phyloP scores from a whole-genome alignment of 2,113 vertebrate genomes.

The Prochilodus magdalenae region DNA sequence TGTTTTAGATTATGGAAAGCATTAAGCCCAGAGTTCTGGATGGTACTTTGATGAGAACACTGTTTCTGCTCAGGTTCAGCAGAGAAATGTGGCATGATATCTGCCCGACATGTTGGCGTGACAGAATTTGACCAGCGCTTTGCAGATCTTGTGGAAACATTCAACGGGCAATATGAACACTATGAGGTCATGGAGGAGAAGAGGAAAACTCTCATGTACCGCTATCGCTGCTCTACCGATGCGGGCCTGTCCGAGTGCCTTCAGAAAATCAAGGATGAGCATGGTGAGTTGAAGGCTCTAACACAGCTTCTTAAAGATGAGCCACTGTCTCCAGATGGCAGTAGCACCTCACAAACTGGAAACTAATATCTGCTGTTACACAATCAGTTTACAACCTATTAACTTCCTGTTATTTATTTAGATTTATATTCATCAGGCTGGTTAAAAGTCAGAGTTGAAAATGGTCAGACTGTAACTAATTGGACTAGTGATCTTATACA shows the following conservation, averaged over 20 bases:
- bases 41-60: neutral
- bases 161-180: constrained; percentile 72
- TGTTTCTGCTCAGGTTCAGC: constrained; percentile 31
- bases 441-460: no score
- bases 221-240: constrained; percentile 50
- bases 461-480: no score
- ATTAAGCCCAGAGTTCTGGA: no score
- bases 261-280: constrained; percentile 60
- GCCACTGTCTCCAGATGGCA: constrained; percentile 29
- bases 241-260: constrained; percentile 61
- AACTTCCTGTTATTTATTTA: no score
- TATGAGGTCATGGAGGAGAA: constrained; percentile 67
- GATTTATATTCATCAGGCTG: no score
- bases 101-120: constrained; percentile 65
- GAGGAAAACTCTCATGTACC: constrained; percentile 56
- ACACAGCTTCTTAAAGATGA: neutral
- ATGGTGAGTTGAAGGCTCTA: constrained; percentile 58
- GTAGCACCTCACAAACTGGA: neutral
- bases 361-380: neutral
- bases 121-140: constrained; percentile 68
- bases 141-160: constrained; percentile 62
- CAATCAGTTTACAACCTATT: no score
- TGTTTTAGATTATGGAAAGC: no score
- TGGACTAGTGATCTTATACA: no score
- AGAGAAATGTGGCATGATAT: constrained; percentile 56